Percentiles rank a stretch among this genome's conserved stretches.
phyloP scores from a whole-genome alignment of 1,140 invertebrate genomes.

The Lineus longissimus region DNA sequence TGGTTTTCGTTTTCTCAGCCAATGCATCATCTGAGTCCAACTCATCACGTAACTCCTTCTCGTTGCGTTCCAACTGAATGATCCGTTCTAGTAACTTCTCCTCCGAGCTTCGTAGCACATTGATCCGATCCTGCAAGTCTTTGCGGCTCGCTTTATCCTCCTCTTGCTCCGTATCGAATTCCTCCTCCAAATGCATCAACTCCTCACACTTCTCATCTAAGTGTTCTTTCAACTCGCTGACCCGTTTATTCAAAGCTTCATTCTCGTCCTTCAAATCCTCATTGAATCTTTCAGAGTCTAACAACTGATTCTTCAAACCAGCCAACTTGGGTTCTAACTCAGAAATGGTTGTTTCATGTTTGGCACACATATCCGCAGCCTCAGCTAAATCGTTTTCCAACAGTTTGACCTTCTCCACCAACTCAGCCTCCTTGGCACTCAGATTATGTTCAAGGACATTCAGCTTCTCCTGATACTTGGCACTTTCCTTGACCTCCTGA shows the following conservation, averaged over 20 bases:
- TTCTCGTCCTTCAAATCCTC: background rate
- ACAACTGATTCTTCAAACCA: background rate
- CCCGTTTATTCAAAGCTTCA: background rate
- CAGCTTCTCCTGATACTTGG: background rate
- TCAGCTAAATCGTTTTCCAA: background rate
- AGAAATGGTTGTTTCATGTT: background rate
- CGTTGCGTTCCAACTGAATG: background rate
- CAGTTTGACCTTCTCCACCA: background rate
- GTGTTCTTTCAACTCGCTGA: background rate
- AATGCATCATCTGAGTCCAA: background rate
- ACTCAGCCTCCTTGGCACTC: background rate
- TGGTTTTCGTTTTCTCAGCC: too few species aligned
- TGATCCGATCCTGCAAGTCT: background rate
- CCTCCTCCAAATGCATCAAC: background rate
- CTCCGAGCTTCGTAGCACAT: constrained; percentile 25
- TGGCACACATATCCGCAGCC: background rate
- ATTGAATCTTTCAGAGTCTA: background rate
- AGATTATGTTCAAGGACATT: background rate
- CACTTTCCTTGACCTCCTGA: background rate
- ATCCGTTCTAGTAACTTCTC: constrained; percentile 28
- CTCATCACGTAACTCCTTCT: background rate
- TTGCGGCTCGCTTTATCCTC: background rate
- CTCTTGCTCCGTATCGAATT: background rate
- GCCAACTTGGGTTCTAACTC: background rate
- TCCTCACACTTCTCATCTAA: constrained; percentile 1